Conservation (phyloP, 2,113 vertebrate genomes). For the Protomyctophum bolini region DNA sequence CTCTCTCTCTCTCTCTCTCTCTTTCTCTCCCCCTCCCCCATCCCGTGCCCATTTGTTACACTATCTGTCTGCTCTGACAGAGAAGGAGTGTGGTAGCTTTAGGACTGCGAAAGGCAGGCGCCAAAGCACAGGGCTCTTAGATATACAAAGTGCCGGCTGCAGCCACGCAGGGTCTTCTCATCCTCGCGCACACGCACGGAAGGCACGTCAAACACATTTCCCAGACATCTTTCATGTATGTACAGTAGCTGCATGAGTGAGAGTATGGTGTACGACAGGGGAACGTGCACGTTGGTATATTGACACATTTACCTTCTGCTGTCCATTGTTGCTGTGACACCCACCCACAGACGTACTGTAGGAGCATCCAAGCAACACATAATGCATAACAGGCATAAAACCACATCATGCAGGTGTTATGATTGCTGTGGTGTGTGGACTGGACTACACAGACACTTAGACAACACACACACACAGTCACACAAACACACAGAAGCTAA, state of each 20-base stretch:
- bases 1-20: too few species aligned
- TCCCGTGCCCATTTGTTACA: slow-evolving; percentile 38
- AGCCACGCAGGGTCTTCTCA: slow-evolving; percentile 13
- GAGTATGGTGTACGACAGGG: background rate
- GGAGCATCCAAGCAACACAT: too few species aligned
- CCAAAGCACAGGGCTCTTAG: slow-evolving; percentile 31
- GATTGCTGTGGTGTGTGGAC: background rate
- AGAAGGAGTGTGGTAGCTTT: slow-evolving; percentile 46
- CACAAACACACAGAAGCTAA: background rate
- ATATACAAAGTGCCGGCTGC: slow-evolving; percentile 27
- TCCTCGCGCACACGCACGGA: background rate
- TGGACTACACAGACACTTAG: background rate
- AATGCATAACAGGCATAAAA: too few species aligned
- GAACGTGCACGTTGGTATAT: background rate
- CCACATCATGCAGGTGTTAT: background rate
- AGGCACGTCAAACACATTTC: too few species aligned
- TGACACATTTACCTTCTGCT: background rate
- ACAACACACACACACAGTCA: background rate
- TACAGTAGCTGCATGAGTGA: background rate
- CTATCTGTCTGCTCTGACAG: slow-evolving; percentile 45
- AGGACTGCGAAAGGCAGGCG: slow-evolving; percentile 22
- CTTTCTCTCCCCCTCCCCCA: too few species aligned
- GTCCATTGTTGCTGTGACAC: too few species aligned
- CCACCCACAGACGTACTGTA: too few species aligned
- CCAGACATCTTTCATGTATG: background rate